Evolutionary conservation across 1,140 invertebrate genomes (phyloP).

Genomic region (Zelostemma sp.): DNA sequence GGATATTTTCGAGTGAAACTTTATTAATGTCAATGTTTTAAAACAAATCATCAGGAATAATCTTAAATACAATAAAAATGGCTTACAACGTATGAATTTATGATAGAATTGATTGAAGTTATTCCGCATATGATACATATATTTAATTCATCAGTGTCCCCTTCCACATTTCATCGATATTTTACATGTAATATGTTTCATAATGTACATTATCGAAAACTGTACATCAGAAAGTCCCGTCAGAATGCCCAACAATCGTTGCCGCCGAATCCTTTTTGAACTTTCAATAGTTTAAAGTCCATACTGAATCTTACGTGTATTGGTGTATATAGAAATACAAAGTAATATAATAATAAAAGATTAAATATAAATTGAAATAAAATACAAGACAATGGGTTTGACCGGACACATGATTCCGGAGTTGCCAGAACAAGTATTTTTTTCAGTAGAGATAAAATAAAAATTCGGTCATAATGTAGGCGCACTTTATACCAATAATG

Average conservation of each 20-base stretch:
- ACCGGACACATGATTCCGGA: constrained; percentile 14
- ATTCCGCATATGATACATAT: constrained; percentile 29
- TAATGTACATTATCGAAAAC: constrained; percentile 43
- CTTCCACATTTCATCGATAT: constrained; percentile 33
- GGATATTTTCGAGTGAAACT: no score
- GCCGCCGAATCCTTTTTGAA: constrained; percentile 18
- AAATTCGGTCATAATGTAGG: constrained; percentile 50
- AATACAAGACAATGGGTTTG: constrained; percentile 35
- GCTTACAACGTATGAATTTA: no score
- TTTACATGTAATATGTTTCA: constrained; percentile 42
- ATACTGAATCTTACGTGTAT: constrained; percentile 33
- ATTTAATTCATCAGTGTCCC: constrained; percentile 19
- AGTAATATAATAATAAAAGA: constrained; percentile 63
- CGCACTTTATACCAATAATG: constrained; percentile 58
- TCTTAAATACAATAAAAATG: no score
- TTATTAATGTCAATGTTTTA: no score
- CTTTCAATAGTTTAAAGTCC: constrained; percentile 41
- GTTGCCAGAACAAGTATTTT: constrained; percentile 52
- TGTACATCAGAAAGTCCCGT: constrained; percentile 42
- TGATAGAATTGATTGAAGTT: constrained; percentile 4
- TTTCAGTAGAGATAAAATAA: constrained; percentile 55
- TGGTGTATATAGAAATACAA: constrained; percentile 43
- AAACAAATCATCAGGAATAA: no score
- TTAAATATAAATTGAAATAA: constrained; percentile 67
- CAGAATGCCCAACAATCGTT: constrained; percentile 13